Evolutionary conservation across 2,888 invertebrate species (phyloP).

Genomic region (Antitype chi): DNA sequence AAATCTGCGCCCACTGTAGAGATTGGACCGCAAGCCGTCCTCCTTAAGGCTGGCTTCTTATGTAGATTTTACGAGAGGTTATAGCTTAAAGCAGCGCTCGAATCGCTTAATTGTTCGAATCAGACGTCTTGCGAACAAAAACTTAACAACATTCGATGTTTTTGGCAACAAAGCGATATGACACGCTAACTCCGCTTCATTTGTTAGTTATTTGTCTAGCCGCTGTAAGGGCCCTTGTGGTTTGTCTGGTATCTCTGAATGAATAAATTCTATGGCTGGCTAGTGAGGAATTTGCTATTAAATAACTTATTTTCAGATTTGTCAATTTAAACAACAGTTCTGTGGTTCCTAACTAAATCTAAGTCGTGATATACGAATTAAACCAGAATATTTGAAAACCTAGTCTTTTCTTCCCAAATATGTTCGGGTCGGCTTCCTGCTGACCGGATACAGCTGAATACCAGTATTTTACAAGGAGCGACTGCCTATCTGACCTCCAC

Average conservation of each 20-base stretch:
- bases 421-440: no score
- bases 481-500: no score
- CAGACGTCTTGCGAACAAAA: slow-evolving; percentile 77
- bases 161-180: slow-evolving; percentile 71
- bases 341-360: background rate
- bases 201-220: slow-evolving; percentile 62
- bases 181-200: slow-evolving; percentile 60
- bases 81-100: slow-evolving; percentile 78
- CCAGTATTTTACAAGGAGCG: no score
- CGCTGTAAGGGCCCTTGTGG: slow-evolving; percentile 46
- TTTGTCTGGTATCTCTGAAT: slow-evolving; percentile 34
- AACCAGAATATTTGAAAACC: background rate
- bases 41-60: slow-evolving; percentile 82
- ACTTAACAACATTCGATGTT: slow-evolving; percentile 68
- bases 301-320: background rate
- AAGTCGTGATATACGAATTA: background rate
- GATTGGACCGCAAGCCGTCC: slow-evolving; percentile 72
- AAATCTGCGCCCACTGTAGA: slow-evolving; percentile 69
- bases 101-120: slow-evolving; percentile 84
- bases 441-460: no score
- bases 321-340: background rate
- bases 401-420: no score
- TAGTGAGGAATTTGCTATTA: slow-evolving; percentile 21
- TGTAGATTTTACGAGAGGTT: slow-evolving; percentile 85
- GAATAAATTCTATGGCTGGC: background rate